Evolutionary conservation across 2,888 invertebrate genomes (phyloP), one percentile per base, ranked within the genome.

Genomic region (Dione vanillae): DNA sequence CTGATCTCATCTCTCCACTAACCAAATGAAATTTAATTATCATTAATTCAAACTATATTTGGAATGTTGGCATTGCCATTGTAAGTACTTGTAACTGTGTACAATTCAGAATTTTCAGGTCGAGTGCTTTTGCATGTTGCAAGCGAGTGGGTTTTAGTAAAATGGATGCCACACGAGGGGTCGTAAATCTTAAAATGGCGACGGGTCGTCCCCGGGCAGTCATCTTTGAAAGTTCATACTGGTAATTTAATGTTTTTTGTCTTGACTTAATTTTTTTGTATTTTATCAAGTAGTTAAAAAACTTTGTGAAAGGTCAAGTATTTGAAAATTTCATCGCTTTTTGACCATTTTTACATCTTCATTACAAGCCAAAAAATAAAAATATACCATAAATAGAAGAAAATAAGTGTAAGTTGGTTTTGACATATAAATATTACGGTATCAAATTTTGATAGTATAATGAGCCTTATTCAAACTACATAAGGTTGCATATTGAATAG

Each of bases 101-200:
- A 81, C 80, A 82, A 82, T 80, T 83, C 75, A 77, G 78, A 83
- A 71, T 88, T 87, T 88, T 84, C 81, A 81, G 82, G 81, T 76
- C 83, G 87, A 89, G 89, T 89, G 88, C 88, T 88, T 89, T 89
- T 87, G 85, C 88, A 84, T 90, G 89, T 90, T 84, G 83, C 84
- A 82, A 81, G 82, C 80, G 84, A 86, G 85, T 83, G 86, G 81
- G 82, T 87, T 87, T 84, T 75, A 85, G 85, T 84, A 83, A 84
- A 87, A 88, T 88, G 85, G 86, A 87, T 85, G 85, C 82, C 81
- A 76, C 80, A 76, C 78, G 76, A 79, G 76, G 76, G 82, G 75
- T 85, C 86, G 85, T 89, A 89, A 87, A 89, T 88, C 85, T 85
- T 82, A 80, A 82, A 85, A 86, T 84, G 82, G 83, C 78, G 84